Base-by-base conservation (phyloP, 2,888 invertebrate genomes). In the Ellobium chinense region DNA sequence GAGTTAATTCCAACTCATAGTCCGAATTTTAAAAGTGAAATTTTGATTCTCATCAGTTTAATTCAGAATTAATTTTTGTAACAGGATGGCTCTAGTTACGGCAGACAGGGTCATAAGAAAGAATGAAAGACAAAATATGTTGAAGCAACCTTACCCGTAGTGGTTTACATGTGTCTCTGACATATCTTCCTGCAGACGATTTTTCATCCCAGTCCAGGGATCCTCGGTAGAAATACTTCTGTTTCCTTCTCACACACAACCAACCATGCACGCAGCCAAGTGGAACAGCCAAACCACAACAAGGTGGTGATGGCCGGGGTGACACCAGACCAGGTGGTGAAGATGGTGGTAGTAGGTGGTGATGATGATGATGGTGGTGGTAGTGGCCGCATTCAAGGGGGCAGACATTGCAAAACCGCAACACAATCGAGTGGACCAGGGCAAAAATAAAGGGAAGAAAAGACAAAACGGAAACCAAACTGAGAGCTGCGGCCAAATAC, bases 171-270 rank as follows among this genome's bases (percentile, higher is more conserved):
- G 98, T 98, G 93, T 99, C 98, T 90, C 98, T 95, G 62, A 99
- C 99, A 92, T 99, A 99, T 94, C 98, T 96, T 77, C 99, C 99
- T 82, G 98, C 97, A 73, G 97, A 97, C 91, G 97, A 97, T 92
- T 98, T 97, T 88, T 98, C 97, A 93, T 99, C 98, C 99, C 99
- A 99, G 94, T 98, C 98, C 92, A 99, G 95, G 94, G 97, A 97
- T 77, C 98, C 98, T 93, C 98, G 97, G 94, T 98, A 97, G 94
- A 99, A 99, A 94, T 99, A 99, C 86, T 89, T 89, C 86, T 86
- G 85, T 83, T 89, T 91, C 87, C 89, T 89, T 86, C 84, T 82
- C 81, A 68, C 60, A 56, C 56, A 72, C 36, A 31, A n/a, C 18
- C 62, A 54, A 58, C 1, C 69, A 68, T 34, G 69, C 39, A 58